Evolutionary conservation across 2,888 invertebrate species (phyloP), one percentile per base, ranked within the genome.

Genomic region (Yponomeuta cagnagella): DNA sequence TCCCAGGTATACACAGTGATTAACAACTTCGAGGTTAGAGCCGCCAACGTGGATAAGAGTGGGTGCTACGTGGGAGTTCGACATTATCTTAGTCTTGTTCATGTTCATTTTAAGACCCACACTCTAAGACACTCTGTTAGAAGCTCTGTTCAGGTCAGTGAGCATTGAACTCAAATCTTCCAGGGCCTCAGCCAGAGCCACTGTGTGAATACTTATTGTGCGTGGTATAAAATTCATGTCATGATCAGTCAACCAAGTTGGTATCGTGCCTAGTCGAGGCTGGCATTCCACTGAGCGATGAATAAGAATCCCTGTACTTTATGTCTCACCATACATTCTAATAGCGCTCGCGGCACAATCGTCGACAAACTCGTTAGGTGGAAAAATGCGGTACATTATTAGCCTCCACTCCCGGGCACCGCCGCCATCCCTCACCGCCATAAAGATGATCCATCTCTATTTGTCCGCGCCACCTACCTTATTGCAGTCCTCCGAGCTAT

Each of bases 311-410:
- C 52, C 52, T 58, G 52, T 58, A 58, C 52, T 58, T 15, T 58
- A 58, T 15, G 52, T 12, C 52, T 58, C 15, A 15, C 15, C 52
- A 58, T 58, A 58, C 52, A 58, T 58, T 15, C 15, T 58, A 58
- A 58, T 58, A 12, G 52, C 15, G 52, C 52, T 12, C 15, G 52
- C 15, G 52, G 52, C 52, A 12, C 52, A 58, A 15, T 15, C 15
- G 52, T 58, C 52, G 76, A 79, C 78, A 78, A 75, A 72, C 75
- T 76, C 74, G 74, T 80, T 80, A 76, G 69, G 73, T 72, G 78
- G 76, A 80, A 80, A 80, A 81, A 81, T 77, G 75, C 73, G 69
- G 73, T 74, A 77, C 77, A 79, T 77, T 82, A 81, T 80, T 78
- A 81, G 77, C 77, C 74, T 76, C 72, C 75, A 76, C 71, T 73